Evolutionary conservation across 2,113 vertebrate species (phyloP).

Genomic region (Galbula dea): DNA sequence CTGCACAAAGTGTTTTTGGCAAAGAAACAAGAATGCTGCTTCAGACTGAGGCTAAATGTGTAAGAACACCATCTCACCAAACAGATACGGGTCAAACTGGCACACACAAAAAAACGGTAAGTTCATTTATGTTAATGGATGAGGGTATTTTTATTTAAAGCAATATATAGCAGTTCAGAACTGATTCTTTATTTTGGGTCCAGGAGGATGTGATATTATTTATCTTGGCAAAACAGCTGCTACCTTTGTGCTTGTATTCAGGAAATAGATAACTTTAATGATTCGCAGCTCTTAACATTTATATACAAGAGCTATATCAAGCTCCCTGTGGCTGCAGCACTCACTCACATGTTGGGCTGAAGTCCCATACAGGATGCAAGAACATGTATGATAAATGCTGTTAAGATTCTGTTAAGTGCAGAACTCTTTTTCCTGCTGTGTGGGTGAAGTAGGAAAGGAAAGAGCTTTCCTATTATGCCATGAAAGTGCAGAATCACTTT

Average conservation of each 20-base stretch:
- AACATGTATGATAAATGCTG: not conserved
- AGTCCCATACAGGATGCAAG: not conserved
- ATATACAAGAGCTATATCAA: not conserved
- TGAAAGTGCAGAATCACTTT: not conserved
- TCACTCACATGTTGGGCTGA: not conserved
- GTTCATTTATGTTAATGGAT: not conserved
- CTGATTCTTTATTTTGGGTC: not conserved
- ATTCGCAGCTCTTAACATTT: not conserved
- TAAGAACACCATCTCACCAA: not conserved
- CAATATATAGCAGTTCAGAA: not conserved
- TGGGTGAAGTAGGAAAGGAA: not conserved
- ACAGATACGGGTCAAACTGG: not conserved
- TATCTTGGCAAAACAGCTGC: conserved; percentile 17
- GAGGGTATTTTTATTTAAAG: not conserved
- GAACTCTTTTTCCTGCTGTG: not conserved
- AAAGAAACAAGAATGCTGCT: not conserved
- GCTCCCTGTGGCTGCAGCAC: not conserved
- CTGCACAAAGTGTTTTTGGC: not conserved
- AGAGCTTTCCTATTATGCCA: not conserved
- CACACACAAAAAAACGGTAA: not conserved
- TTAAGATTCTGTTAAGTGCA: not conserved
- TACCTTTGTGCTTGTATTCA: not conserved
- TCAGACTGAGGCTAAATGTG: not conserved
- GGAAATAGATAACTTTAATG: conserved; percentile 4
- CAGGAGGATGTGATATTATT: not conserved